These are phyloP conservation scores for Enteromius unitaeniatus DNA, from an alignment of 2,797 vertebrate genomes.

Conservation along the genomic window DNA sequence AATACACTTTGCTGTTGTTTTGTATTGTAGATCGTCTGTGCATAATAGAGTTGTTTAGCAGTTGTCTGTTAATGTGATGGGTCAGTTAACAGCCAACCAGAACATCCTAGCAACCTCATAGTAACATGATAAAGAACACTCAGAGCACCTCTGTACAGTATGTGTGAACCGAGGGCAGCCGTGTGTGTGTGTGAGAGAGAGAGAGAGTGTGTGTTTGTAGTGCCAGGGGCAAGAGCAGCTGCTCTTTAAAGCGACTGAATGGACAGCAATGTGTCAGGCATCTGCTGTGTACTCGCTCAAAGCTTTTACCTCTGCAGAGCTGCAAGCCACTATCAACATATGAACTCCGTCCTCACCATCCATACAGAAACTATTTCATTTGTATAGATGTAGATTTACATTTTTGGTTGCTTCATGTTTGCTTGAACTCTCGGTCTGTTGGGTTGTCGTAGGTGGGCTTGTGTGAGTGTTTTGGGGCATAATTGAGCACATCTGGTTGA, in stretches of 20 bases:
- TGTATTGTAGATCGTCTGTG: slow-evolving; percentile 6
- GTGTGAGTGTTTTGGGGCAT: slow-evolving; percentile 27
- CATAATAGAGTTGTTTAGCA: slow-evolving; percentile 62
- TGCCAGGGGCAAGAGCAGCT: slow-evolving; percentile 81
- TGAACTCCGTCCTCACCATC: slow-evolving; percentile 14
- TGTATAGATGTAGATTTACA: slow-evolving; percentile 12
- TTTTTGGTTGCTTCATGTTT: slow-evolving; percentile 30
- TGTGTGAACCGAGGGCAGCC: slow-evolving; percentile 54
- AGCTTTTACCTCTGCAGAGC: slow-evolving; percentile 52
- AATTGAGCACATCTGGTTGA: slow-evolving; percentile 43
- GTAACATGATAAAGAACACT: background rate
- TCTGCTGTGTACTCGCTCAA: slow-evolving; percentile 69
- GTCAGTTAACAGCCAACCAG: background rate
- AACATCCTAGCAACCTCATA: slow-evolving; percentile 1
- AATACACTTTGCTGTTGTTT: background rate
- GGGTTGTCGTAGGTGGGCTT: background rate
- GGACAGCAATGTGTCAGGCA: slow-evolving; percentile 80
- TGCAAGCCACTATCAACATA: slow-evolving; percentile 47
- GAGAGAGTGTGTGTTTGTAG: slow-evolving; percentile 15
- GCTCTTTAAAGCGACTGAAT: slow-evolving; percentile 81
- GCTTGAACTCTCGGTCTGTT: background rate
- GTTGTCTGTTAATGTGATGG: background rate
- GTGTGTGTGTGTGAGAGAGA: slow-evolving; percentile 26
- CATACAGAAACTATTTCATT: background rate
- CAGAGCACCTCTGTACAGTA: slow-evolving; percentile 26